Evolutionary conservation across 2,113 vertebrate species (phyloP).

Genomic region (Menura novaehollandiae): DNA sequence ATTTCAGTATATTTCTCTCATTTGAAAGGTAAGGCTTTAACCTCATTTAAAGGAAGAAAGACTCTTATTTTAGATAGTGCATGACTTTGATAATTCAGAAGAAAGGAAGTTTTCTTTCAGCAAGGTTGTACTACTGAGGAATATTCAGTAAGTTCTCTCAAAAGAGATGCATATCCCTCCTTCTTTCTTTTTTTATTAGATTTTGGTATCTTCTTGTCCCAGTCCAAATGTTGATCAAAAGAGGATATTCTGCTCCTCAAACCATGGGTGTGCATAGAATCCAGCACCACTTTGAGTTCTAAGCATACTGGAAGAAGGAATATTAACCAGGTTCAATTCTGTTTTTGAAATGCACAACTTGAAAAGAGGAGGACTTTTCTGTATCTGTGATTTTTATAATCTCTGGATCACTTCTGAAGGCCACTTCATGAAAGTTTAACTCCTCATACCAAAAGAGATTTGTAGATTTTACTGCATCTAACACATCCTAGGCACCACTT

Average conservation of each 20-base stretch:
- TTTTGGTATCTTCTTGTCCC: neutral
- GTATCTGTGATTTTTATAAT: neutral
- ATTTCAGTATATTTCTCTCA: neutral
- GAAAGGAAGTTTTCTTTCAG: conserved; percentile 1
- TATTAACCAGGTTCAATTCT: neutral
- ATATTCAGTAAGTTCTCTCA: neutral
- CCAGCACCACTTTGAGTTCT: neutral
- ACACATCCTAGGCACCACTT: neutral
- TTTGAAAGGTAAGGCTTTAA: neutral
- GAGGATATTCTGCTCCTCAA: neutral
- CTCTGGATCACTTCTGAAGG: neutral
- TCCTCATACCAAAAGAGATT: neutral
- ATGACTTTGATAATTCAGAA: neutral
- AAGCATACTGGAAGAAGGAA: neutral
- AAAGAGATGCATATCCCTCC: neutral
- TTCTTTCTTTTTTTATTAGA: neutral
- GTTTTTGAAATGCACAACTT: neutral
- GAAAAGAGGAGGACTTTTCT: neutral
- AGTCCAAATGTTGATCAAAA: conserved; percentile 10
- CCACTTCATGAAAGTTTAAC: neutral
- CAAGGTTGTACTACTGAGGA: neutral
- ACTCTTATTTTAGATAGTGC: neutral
- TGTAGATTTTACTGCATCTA: neutral
- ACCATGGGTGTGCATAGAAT: neutral
- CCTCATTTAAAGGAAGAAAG: neutral